Conservation (phyloP, 2,113 vertebrate species). For the Pholis gunnellus region DNA sequence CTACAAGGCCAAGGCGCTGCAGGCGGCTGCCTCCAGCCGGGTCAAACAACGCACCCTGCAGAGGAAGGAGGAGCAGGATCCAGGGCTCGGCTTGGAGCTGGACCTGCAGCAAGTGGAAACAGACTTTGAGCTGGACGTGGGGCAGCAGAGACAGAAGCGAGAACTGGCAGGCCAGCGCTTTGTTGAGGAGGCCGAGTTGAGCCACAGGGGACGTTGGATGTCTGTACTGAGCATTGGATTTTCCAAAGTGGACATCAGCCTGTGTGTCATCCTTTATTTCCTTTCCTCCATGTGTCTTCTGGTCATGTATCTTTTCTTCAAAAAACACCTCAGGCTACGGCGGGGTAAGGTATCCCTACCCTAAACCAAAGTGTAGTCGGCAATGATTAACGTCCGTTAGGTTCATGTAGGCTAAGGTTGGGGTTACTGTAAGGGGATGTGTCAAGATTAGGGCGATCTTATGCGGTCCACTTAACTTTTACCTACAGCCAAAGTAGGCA, state of each 20-base stretch:
- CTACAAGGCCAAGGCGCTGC: slow-evolving; percentile 85
- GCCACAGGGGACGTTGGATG: slow-evolving; percentile 82
- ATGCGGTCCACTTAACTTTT: slow-evolving; percentile 43
- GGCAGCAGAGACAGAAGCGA: slow-evolving; percentile 62
- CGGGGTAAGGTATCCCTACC: slow-evolving; percentile 74
- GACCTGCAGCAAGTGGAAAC: slow-evolving; percentile 69
- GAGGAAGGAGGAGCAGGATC: slow-evolving; percentile 70
- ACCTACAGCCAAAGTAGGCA: slow-evolving; percentile 5
- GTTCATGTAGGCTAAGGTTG: slow-evolving; percentile 16
- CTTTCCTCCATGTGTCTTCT: slow-evolving; percentile 91
- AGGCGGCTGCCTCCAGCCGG: slow-evolving; percentile 51
- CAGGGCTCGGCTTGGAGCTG: slow-evolving; percentile 52
- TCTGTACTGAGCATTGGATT: slow-evolving; percentile 87
- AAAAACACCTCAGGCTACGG: slow-evolving; percentile 79
- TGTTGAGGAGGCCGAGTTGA: slow-evolving; percentile 28
- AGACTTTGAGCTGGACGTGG: slow-evolving; percentile 24
- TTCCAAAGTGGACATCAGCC: slow-evolving; percentile 91
- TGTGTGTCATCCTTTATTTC: slow-evolving; percentile 90
- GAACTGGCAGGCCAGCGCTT: slow-evolving; percentile 68
- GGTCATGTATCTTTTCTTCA: slow-evolving; percentile 91
- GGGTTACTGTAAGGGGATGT: slow-evolving; percentile 40
- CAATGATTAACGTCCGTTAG: slow-evolving; percentile 17
- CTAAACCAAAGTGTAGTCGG: slow-evolving; percentile 45
- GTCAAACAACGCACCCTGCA: slow-evolving; percentile 67
- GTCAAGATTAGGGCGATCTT: slow-evolving; percentile 33